Evolutionary conservation across 2,113 vertebrate species (phyloP).

Genomic region (Megaceryle torquata): DNA sequence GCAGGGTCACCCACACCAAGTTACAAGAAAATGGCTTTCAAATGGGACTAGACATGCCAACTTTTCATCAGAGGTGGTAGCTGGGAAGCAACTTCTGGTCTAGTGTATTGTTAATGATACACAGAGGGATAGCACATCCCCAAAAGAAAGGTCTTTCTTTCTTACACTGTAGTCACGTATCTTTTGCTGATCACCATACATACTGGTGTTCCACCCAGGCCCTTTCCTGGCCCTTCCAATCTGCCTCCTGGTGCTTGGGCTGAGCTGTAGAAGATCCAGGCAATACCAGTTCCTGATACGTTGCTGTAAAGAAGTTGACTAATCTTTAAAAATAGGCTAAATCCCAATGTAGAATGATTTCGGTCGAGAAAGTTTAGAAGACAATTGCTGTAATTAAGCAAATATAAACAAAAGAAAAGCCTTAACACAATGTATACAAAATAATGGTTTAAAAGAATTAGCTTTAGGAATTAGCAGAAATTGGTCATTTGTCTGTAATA

Average conservation of each 20-base stretch:
- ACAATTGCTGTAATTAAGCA: conserved; percentile 78
- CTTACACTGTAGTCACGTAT: accelerated
- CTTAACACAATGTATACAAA: conserved; percentile 71
- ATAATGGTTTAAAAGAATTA: conserved; percentile 76
- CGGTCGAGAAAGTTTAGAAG: conserved; percentile 43
- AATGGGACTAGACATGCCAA: neutral
- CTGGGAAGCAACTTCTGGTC: neutral
- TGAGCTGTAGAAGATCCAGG: neutral
- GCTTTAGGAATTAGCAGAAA: conserved; percentile 63
- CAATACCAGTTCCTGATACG: neutral
- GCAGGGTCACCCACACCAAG: neutral
- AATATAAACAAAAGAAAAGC: conserved; percentile 74
- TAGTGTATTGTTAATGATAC: neutral
- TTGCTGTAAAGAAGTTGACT: neutral
- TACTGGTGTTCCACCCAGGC: neutral
- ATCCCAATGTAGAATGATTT: conserved; percentile 56
- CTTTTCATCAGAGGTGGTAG: neutral
- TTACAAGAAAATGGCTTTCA: neutral
- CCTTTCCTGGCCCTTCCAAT: neutral
- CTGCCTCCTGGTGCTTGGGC: neutral
- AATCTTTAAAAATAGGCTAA: conserved; percentile 27
- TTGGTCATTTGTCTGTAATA: conserved; percentile 76
- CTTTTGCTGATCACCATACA: neutral
- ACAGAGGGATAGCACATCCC: neutral
- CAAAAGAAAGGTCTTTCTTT: neutral